These are phyloP conservation scores for Pelodiscus sinensis DNA, from an alignment of 2,113 vertebrate species.

Conservation along the genomic window DNA sequence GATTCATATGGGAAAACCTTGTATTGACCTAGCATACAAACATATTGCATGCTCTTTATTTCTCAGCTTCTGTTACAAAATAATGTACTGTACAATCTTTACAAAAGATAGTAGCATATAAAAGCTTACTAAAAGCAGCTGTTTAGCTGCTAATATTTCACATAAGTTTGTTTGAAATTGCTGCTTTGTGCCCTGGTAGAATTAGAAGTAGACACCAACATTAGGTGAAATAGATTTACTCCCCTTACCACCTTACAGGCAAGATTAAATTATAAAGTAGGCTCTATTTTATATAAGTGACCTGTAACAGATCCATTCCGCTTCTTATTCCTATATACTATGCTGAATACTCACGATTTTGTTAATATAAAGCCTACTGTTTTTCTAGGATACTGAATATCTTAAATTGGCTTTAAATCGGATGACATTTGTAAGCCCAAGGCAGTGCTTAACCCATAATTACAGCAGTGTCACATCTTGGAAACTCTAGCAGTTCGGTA, in stretches of 20 bases:
- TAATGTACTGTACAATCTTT: rapidly evolving
- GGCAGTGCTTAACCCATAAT: constrained; percentile 98
- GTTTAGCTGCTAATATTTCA: not conserved
- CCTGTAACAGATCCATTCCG: not conserved
- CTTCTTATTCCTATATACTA: constrained; percentile 22
- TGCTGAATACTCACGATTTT: not conserved
- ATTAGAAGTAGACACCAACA: not conserved
- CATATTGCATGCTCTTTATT: not conserved
- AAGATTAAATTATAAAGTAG: constrained; percentile 43
- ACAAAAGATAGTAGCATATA: not conserved
- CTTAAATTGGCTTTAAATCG: constrained; percentile 83
- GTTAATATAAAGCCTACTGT: constrained; percentile 52
- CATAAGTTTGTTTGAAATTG: not conserved
- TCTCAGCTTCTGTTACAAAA: not conserved
- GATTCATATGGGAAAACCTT: not conserved
- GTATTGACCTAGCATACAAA: not conserved
- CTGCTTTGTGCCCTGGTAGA: constrained; percentile 20
- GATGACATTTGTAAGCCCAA: constrained; percentile 86
- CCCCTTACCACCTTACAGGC: not conserved
- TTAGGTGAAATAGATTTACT: constrained; percentile 6
- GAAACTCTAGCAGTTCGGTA: constrained; percentile 88
- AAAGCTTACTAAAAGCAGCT: not conserved
- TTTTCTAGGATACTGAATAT: constrained; percentile 80
- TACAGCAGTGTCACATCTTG: constrained; percentile 88
- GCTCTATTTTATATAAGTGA: constrained; percentile 29